A percentile compares a stretch with the other conserved stretches of the same genome.
Conservation (phyloP, 2,888 invertebrate species). For the Hydrotaea cyrtoneurina region DNA sequence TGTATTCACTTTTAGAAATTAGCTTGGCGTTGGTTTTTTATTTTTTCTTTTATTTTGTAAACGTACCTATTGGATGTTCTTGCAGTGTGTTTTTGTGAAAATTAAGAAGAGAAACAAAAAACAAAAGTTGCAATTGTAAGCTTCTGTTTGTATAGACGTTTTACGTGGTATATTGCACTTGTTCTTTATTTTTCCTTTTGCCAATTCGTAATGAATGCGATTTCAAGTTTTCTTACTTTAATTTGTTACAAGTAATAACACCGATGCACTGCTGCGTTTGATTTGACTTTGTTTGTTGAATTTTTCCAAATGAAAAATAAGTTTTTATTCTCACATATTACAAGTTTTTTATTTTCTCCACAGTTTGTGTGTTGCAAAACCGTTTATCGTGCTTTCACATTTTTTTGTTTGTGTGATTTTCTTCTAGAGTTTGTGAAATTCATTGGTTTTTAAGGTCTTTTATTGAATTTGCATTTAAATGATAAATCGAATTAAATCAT, state of each 20-base stretch:
- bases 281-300: slow-evolving; percentile 3
- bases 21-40: slow-evolving; percentile 18
- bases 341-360: slow-evolving; percentile 3
- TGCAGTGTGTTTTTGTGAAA: slow-evolving; percentile 26
- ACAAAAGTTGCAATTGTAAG: slow-evolving; percentile 54
- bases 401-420: not conserved
- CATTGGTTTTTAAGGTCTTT: not conserved
- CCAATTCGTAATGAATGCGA: slow-evolving; percentile 35
- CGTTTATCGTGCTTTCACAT: not conserved
- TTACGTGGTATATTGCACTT: slow-evolving; percentile 54
- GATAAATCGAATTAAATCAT: slow-evolving; percentile 5
- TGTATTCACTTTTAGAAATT: not conserved
- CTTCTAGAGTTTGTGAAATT: not conserved
- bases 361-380: not conserved
- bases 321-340: slow-evolving; percentile 35
- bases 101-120: too few relatives aligned
- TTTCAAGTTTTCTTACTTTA: slow-evolving; percentile 16
- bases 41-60: slow-evolving; percentile 13
- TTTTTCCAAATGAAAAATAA: slow-evolving; percentile 22
- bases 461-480: not conserved
- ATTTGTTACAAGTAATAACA: slow-evolving; percentile 1
- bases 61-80: slow-evolving; percentile 39
- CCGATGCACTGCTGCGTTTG: slow-evolving; percentile 2
- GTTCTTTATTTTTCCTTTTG: slow-evolving; percentile 31
- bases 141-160: not conserved